Evolutionary conservation across 2,888 invertebrate genomes (phyloP), one percentile per base, ranked within the genome.

Genomic region (Perizoma affinitatum): DNA sequence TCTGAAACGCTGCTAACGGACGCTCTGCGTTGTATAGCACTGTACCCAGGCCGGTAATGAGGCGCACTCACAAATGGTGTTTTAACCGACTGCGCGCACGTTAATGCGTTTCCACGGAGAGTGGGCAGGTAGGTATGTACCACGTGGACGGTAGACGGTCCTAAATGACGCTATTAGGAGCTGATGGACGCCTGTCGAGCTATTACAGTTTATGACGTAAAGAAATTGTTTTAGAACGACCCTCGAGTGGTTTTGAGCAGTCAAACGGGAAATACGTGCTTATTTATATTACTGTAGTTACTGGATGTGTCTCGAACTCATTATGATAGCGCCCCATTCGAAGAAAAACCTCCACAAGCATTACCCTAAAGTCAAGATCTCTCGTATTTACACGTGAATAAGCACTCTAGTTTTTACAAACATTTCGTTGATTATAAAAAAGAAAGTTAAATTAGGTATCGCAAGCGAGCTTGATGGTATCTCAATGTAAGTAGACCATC

Each of bases 91-190:
- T 58, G 63, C 44, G 65, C 42, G 50, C 53, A 48, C 55, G 53
- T 45, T 55, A 51, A 54, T 56, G 58, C 49, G 52, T 49, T 33
- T 40, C 57, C 45, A 38, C 54, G 22, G 53, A 22, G 54, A 49
- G 58, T 49, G 47, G 51, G 47, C 6, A 11, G 40, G 41, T 9
- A n/a, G 44, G 55, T 4, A 6, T 11, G 49, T 42, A 22, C 22
- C 3, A 49, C 34, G 33, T 46, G 45, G 33, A 34, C 34, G 6
- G 8, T 5, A 33, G 33, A 22, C 22, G 42, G 8, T 43, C 48
- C 22, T 22, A 61, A 66, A 66, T 66, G 58, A 48, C 51, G 66
- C 58, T 43, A 63, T 66, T 66, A 66, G 54, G 60, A 45, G 35
- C 56, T 47, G 60, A 61, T 61, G 63, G 61, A 61, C 66, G 58